Percentiles rank a stretch among this genome's conserved stretches.
These are phyloP conservation scores for Anagyrus pseudococci DNA, from an alignment of 2,888 invertebrate genomes.

Conservation along the genomic window DNA sequence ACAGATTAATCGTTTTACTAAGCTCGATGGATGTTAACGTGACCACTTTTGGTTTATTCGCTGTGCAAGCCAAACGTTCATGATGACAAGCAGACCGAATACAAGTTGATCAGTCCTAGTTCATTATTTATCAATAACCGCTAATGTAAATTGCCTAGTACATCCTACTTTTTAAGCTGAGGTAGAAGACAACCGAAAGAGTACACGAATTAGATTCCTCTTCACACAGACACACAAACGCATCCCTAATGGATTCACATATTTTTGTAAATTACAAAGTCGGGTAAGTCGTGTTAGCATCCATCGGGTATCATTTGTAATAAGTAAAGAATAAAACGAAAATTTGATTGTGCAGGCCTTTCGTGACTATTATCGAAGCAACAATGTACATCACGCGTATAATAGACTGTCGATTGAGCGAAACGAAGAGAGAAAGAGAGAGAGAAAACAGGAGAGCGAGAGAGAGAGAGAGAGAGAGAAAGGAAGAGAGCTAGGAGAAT, in stretches of 20 bases:
- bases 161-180: slow-evolving; percentile 18
- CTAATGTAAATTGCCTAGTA: slow-evolving; percentile 18
- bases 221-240: no score
- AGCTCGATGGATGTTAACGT: slow-evolving; percentile 32
- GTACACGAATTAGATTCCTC: slow-evolving; percentile 1
- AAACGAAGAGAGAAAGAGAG: not conserved
- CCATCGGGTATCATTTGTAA: slow-evolving; percentile 12
- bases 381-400: slow-evolving; percentile 36
- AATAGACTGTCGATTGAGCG: no score
- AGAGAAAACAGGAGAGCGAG: slow-evolving; percentile 25
- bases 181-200: not conserved
- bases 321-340: slow-evolving; percentile 8
- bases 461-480: no score
- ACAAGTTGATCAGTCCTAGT: no score
- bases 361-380: slow-evolving; percentile 33
- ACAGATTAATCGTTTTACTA: slow-evolving; percentile 9
- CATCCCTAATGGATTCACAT: no score
- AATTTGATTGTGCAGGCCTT: slow-evolving; percentile 32
- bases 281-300: slow-evolving; percentile 31
- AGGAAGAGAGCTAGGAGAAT: no score
- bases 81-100: not conserved
- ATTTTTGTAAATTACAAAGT: slow-evolving; percentile 31
- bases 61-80: not conserved
- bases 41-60: slow-evolving; percentile 5
- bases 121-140: slow-evolving; percentile 5